These are phyloP conservation scores for Orchesellides sinensis DNA, from an alignment of 2,888 invertebrate genomes.

Conservation along the genomic window DNA sequence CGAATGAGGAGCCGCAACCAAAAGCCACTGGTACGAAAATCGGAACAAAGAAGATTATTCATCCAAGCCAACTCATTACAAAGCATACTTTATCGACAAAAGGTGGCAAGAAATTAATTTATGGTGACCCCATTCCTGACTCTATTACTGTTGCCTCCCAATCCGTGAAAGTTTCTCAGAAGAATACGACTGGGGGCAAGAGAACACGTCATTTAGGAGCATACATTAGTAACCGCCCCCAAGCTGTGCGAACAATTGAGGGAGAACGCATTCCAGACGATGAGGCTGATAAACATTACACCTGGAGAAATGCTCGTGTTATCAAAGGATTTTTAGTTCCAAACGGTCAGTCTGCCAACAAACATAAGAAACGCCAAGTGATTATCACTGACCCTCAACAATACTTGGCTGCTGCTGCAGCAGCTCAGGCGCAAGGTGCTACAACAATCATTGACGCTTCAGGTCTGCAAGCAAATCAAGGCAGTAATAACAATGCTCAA, in stretches of 20 bases:
- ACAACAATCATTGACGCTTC: slow-evolving; percentile 59
- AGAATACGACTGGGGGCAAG: slow-evolving; percentile 68
- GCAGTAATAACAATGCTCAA: slow-evolving; percentile 39
- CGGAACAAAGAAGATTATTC: slow-evolving; percentile 50
- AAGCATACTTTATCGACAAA: slow-evolving; percentile 48
- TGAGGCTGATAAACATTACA: slow-evolving; percentile 86
- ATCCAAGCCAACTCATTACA: slow-evolving; percentile 55
- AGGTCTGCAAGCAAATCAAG: not conserved
- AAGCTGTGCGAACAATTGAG: slow-evolving; percentile 87
- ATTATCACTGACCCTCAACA: slow-evolving; percentile 68
- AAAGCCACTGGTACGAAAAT: slow-evolving; percentile 51
- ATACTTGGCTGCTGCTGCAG: slow-evolving; percentile 68
- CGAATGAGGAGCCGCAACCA: slow-evolving; percentile 28
- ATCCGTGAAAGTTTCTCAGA: slow-evolving; percentile 65
- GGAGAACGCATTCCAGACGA: slow-evolving; percentile 91
- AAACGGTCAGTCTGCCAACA: slow-evolving; percentile 80
- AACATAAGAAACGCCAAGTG: slow-evolving; percentile 72
- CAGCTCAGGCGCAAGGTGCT: slow-evolving; percentile 63
- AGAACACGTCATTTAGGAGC: slow-evolving; percentile 55
- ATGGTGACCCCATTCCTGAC: slow-evolving; percentile 65
- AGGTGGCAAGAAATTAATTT: slow-evolving; percentile 47
- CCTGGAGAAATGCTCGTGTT: slow-evolving; percentile 92
- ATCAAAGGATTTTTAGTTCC: slow-evolving; percentile 89
- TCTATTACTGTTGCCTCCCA: slow-evolving; percentile 70
- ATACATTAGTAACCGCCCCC: slow-evolving; percentile 46